Conservation (phyloP, 2,888 invertebrate genomes). For the Thalpophila matura region DNA sequence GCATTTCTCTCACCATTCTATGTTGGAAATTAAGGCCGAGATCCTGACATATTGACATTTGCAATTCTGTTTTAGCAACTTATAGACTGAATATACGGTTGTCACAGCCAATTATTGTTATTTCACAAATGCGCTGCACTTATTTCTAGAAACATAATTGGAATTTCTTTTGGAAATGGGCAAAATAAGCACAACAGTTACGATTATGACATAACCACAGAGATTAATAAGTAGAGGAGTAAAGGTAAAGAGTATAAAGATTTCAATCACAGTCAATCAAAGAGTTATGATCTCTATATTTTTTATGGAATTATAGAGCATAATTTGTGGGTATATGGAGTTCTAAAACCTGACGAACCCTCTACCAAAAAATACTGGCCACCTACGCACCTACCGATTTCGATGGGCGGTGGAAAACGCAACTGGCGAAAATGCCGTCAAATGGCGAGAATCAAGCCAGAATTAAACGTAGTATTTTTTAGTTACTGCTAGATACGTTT, state of each 20-base stretch:
- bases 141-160: conserved; percentile 80
- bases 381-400: too few species aligned
- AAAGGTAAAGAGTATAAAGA: background rate
- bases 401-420: too few species aligned
- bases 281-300: too few species aligned
- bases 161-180: conserved; percentile 74
- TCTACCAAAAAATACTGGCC: too few species aligned
- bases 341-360: too few species aligned
- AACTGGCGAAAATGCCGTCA: too few species aligned
- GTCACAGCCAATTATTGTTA: conserved; percentile 66
- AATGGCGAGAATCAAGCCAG: too few species aligned
- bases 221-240: conserved; percentile 31
- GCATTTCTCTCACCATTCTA: conserved; percentile 87
- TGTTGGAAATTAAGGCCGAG: conserved; percentile 91
- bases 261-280: conserved; percentile 33
- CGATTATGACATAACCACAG: conserved; percentile 65
- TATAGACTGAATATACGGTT: conserved; percentile 75
- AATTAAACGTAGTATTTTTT: too few species aligned
- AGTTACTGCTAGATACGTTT: too few species aligned
- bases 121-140: conserved; percentile 69
- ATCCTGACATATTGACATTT: conserved; percentile 91
- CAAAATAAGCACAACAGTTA: conserved; percentile 80
- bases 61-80: conserved; percentile 86
- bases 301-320: too few species aligned
- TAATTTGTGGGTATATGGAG: too few species aligned